These are phyloP conservation scores for Pelobates cultripes DNA, from an alignment of 2,797 vertebrate genomes.

Conservation along the genomic window DNA sequence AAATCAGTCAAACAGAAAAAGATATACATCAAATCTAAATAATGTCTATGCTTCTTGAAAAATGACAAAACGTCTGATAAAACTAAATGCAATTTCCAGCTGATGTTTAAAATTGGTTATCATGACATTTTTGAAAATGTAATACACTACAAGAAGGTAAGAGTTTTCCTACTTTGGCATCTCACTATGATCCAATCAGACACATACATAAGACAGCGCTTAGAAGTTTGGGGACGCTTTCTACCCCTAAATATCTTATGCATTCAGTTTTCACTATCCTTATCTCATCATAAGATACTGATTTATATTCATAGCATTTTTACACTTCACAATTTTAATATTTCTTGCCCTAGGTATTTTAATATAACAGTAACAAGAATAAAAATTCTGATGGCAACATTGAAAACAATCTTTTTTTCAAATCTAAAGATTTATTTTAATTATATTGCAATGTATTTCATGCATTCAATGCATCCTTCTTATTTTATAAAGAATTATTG, in stretches of 20 bases:
- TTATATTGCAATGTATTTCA: constrained; percentile 34
- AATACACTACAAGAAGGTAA: constrained; percentile 50
- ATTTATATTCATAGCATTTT: constrained; percentile 58
- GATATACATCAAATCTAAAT: constrained; percentile 57
- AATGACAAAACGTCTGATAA: constrained; percentile 53
- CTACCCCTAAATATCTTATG: constrained; percentile 54
- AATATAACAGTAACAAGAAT: constrained; percentile 38
- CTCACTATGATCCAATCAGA: constrained; percentile 51
- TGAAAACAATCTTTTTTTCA: constrained; percentile 40
- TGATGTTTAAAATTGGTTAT: constrained; percentile 57
- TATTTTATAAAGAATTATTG: constrained; percentile 6
- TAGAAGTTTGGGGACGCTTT: constrained; percentile 54
- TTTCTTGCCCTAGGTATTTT: constrained; percentile 50
- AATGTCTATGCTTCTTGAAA: constrained; percentile 50
- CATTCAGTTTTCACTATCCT: constrained; percentile 51
- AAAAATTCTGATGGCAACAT: constrained; percentile 34
- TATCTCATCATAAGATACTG: constrained; percentile 54
- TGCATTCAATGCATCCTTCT: neutral
- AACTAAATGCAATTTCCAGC: constrained; percentile 56
- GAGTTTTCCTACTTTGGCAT: constrained; percentile 52
- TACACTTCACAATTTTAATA: constrained; percentile 55
- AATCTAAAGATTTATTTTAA: constrained; percentile 43
- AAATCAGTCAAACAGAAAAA: constrained; percentile 55
- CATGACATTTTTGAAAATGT: constrained; percentile 57
- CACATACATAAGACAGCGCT: constrained; percentile 43